Conservation (phyloP, 2,113 vertebrate genomes). For the Nanger granti region DNA sequence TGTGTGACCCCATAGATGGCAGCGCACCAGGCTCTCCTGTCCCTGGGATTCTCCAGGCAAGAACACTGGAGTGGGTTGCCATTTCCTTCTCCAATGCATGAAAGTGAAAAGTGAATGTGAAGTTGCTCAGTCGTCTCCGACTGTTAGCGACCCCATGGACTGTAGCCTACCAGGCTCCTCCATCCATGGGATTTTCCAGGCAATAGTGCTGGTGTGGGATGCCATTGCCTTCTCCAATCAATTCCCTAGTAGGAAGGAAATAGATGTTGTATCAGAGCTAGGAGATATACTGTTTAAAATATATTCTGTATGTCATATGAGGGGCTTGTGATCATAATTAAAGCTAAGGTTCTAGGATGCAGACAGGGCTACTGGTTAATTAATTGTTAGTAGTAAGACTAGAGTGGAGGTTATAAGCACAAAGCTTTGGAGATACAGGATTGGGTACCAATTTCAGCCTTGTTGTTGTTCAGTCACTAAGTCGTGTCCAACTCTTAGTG, state of each 20-base stretch:
- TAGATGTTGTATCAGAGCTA: not conserved
- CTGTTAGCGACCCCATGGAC: no score
- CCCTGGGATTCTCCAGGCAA: no score
- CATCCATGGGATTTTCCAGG: no score
- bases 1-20: no score
- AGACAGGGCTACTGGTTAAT: not conserved
- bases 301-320: not conserved
- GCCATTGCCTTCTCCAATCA: not conserved
- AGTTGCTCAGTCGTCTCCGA: no score
- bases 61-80: no score
- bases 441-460: not conserved
- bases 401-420: not conserved
- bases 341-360: not conserved
- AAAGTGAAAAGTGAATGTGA: no score
- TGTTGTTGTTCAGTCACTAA: not conserved
- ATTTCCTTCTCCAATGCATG: no score
- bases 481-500: not conserved
- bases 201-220: no score
- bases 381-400: slow-evolving; percentile 14
- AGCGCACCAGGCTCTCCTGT: no score
- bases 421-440: not conserved
- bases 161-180: no score
- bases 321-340: not conserved
- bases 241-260: not conserved
- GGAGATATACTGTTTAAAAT: not conserved